These are phyloP conservation scores for Gallinago paraguaiae DNA, from an alignment of 2,113 vertebrate species.

Conservation along the genomic window DNA sequence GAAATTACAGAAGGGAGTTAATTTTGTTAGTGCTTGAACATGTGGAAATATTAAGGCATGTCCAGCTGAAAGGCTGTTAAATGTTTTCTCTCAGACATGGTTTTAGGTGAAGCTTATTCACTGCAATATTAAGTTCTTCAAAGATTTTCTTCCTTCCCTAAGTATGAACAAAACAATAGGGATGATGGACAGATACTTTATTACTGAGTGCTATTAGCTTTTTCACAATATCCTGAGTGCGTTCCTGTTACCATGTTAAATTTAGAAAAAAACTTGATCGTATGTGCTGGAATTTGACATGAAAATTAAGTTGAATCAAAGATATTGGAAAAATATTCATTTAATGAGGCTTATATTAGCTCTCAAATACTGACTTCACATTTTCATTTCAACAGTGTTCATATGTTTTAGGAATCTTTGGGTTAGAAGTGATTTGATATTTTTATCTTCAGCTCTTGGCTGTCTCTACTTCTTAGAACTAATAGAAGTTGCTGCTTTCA, in stretches of 20 bases:
- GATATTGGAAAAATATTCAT: not conserved
- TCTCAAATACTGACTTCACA: not conserved
- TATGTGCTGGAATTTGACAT: not conserved
- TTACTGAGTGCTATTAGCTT: not conserved
- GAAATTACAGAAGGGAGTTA: not conserved
- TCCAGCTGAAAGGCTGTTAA: not conserved
- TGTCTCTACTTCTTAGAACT: not conserved
- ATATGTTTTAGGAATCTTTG: not conserved
- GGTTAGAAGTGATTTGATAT: not conserved
- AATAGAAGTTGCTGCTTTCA: not conserved
- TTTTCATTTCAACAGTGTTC: slow-evolving; percentile 2
- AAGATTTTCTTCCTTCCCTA: not conserved
- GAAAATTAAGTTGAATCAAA: slow-evolving; percentile 4
- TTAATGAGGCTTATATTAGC: not conserved
- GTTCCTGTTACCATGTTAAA: not conserved
- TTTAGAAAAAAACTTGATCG: not conserved
- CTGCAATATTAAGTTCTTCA: not conserved
- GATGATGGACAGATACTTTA: slow-evolving; percentile 15
- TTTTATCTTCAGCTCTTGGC: slow-evolving; percentile 32
- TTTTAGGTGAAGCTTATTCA: not conserved
- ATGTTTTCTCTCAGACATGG: not conserved
- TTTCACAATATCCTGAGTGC: not conserved
- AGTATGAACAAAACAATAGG: not conserved
- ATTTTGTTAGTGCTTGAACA: not conserved
- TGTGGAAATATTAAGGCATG: not conserved